phyloP scores from a whole-genome alignment of 2,888 invertebrate species.

The Trichogramma dendrolimi region DNA sequence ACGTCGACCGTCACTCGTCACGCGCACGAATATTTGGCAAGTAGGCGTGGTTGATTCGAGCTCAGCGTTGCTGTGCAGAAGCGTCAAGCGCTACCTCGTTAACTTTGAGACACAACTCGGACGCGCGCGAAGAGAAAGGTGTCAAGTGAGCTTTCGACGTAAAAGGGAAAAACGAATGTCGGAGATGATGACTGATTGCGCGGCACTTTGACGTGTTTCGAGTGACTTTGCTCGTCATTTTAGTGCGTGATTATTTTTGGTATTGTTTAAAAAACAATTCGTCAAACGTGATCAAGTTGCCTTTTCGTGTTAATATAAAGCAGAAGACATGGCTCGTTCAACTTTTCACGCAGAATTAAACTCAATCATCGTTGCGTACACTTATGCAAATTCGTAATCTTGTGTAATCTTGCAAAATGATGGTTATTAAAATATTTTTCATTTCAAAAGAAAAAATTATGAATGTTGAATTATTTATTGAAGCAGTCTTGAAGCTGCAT shows the following conservation, averaged over 20 bases:
- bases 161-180: slow-evolving; percentile 13
- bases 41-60: slow-evolving; percentile 43
- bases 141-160: background rate
- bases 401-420: no score
- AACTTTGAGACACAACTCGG: slow-evolving; percentile 22
- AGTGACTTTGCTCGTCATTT: no score
- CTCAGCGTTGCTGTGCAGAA: background rate
- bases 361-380: no score
- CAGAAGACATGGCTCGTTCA: background rate
- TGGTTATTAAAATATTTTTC: no score
- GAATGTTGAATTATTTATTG: no score
- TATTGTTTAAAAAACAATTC: no score
- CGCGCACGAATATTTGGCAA: slow-evolving; percentile 13
- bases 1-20: slow-evolving; percentile 22
- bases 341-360: background rate
- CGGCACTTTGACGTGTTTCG: no score
- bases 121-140: slow-evolving; percentile 1
- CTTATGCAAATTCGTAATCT: no score
- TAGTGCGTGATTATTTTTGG: no score
- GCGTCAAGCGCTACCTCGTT: slow-evolving; percentile 21
- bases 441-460: no score
- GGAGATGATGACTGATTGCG: slow-evolving; percentile 11
- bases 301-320: background rate
- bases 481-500: no score
- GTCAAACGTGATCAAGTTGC: no score